A percentile compares a stretch with the other conserved stretches of the same genome.
phyloP scores from a whole-genome alignment of 2,888 invertebrate species.

The Tetranychus piercei region DNA sequence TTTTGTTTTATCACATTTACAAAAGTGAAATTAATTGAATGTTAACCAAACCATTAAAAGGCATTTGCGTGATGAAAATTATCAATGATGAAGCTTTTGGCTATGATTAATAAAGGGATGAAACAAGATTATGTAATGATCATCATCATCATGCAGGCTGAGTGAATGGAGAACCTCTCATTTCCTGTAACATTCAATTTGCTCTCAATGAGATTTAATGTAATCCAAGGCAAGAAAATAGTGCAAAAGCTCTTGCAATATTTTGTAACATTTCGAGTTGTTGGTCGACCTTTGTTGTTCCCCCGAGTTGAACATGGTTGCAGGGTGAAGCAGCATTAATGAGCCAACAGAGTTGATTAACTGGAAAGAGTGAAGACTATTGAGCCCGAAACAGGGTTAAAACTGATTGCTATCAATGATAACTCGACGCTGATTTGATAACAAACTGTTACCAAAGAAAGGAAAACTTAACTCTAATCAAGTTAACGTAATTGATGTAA shows the following conservation, averaged over 20 bases:
- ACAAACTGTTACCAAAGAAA: too few species aligned
- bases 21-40: too few species aligned
- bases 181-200: not conserved
- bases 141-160: not conserved
- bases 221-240: conserved; percentile 2
- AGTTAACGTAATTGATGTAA: too few species aligned
- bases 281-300: too few species aligned
- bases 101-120: not conserved
- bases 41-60: not conserved
- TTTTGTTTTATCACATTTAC: too few species aligned
- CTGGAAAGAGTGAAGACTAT: too few species aligned
- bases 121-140: not conserved
- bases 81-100: not conserved
- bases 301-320: not conserved
- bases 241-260: not conserved
- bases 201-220: not conserved
- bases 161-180: not conserved
- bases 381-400: not conserved
- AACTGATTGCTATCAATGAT: not conserved
- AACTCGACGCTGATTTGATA: too few species aligned
- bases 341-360: not conserved
- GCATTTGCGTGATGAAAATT: not conserved
- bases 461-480: too few species aligned
- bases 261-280: not conserved
- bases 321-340: not conserved